Conservation (phyloP, 2,797 vertebrate species). For the Malurus splendens region DNA sequence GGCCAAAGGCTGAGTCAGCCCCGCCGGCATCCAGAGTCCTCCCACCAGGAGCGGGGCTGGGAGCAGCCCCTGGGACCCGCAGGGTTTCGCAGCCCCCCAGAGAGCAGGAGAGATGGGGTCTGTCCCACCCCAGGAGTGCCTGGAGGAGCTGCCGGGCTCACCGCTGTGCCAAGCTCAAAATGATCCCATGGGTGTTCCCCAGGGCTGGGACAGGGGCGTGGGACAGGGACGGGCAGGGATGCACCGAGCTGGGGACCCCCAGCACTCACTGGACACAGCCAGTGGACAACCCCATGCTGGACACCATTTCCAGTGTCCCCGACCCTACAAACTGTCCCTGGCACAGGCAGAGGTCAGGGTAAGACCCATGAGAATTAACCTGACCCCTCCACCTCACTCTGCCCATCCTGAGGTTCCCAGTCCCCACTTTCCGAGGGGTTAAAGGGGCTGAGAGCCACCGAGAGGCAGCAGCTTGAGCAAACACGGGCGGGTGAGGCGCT, state of each 20-base stretch:
- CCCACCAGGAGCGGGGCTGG: background rate
- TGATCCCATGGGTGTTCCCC: rapidly evolving
- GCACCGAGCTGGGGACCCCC: rapidly evolving
- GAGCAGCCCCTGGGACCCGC: slow-evolving; percentile 15
- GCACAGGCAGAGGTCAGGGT: background rate
- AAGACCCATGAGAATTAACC: background rate
- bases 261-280: rapidly evolving
- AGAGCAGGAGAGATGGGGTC: rapidly evolving
- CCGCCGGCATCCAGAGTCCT: slow-evolving; percentile 46
- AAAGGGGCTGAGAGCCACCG: background rate
- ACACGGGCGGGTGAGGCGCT: background rate
- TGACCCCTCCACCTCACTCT: background rate
- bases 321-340: background rate
- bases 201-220: background rate
- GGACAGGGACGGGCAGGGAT: background rate
- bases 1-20: slow-evolving; percentile 61
- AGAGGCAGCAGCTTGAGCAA: slow-evolving; percentile 8
- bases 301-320: background rate
- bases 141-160: rapidly evolving
- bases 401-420: background rate
- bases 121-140: rapidly evolving
- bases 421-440: background rate
- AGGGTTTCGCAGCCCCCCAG: background rate
- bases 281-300: rapidly evolving
- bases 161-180: rapidly evolving